A percentile compares a stretch with the other conserved stretches of the same genome.
phyloP scores from a whole-genome alignment of 1,140 invertebrate genomes.

The Pseudomyrmex pallidus region DNA sequence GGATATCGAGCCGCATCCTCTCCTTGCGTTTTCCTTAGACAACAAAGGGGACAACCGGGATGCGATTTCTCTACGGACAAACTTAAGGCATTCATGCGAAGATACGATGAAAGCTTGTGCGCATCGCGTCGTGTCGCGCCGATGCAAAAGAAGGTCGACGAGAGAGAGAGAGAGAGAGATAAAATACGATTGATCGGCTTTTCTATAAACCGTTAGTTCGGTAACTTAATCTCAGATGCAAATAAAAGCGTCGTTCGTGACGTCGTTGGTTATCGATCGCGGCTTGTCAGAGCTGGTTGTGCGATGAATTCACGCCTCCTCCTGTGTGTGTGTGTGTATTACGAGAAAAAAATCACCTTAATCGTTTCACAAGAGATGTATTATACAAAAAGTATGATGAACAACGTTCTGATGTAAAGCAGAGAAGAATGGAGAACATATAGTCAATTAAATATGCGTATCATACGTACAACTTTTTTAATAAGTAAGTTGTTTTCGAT shows the following conservation, averaged over 20 bases:
- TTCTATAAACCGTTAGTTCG: conserved; percentile 18
- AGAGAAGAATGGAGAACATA: too few relatives aligned
- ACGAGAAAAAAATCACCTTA: background rate
- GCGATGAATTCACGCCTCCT: background rate
- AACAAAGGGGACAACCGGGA: conserved; percentile 15
- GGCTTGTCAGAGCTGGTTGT: background rate
- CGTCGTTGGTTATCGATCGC: conserved; percentile 8
- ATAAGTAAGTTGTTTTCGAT: background rate
- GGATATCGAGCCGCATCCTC: conserved; percentile 12
- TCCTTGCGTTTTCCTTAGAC: conserved; percentile 12
- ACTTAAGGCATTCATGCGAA: background rate
- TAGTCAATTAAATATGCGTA: background rate
- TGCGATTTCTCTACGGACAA: conserved; percentile 36
- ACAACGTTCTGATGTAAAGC: background rate
- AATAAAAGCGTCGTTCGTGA: conserved; percentile 7
- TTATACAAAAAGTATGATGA: conserved; percentile 9
- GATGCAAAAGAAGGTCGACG: background rate
- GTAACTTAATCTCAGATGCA: conserved; percentile 22
- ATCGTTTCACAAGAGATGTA: background rate
- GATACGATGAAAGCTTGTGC: background rate
- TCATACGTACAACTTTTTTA: too few relatives aligned
- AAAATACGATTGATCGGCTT: conserved; percentile 19
- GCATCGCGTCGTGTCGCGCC: too few relatives aligned
- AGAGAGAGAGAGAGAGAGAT: background rate
- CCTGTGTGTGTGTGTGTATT: background rate